Base-by-base conservation (phyloP, 2,113 vertebrate species). In the Mixornis gularis region DNA sequence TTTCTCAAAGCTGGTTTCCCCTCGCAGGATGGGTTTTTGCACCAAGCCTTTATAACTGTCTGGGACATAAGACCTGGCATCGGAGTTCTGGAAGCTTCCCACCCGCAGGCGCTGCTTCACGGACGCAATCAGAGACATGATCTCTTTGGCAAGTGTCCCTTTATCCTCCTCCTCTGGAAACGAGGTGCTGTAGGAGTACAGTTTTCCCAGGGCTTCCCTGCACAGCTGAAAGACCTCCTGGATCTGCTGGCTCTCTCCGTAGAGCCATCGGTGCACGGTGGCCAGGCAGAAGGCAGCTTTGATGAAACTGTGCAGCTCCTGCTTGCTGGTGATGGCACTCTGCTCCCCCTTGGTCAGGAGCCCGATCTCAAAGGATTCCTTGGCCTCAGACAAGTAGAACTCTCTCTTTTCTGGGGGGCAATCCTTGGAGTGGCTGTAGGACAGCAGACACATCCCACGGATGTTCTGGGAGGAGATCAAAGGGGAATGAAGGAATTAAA, bases 271-370 rank as follows among this genome's bases (percentile, higher is more conserved):
- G 81, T 98, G 98, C 38, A 97, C 95, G 0, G 97, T 97, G 32
- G 97, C 43, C 15, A 99, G 98, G 44, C 98, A 98, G 77, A 98
- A 99, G 16, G 98, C 98, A 0, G 99, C 98, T 92, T 98, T 99
- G 62, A 99, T 92, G 58, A 99, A 98, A 46, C 98, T 98, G 36
- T 99, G 98, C 40, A 99, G 98, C 94, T 99, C 99, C 96, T 99
- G 99, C 90, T 98, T 98, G 87, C 99, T 99, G 26, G 96, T 95
- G 64, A 98, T 90, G 4, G 59, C 72, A 17, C 98, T 95, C 1
- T 88, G 92, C 5, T 95, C 91, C 3, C 91, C 91, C 95, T 98
- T 98, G 58, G 98, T 98, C 55, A 99, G 98, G 36, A 99, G 98
- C 64, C 98, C 98, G 0, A 99, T 98, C 79, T 98, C 97, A 60